These are phyloP conservation scores for Nothura maculosa DNA, from an alignment of 2,797 vertebrate genomes.

Conservation along the genomic window DNA sequence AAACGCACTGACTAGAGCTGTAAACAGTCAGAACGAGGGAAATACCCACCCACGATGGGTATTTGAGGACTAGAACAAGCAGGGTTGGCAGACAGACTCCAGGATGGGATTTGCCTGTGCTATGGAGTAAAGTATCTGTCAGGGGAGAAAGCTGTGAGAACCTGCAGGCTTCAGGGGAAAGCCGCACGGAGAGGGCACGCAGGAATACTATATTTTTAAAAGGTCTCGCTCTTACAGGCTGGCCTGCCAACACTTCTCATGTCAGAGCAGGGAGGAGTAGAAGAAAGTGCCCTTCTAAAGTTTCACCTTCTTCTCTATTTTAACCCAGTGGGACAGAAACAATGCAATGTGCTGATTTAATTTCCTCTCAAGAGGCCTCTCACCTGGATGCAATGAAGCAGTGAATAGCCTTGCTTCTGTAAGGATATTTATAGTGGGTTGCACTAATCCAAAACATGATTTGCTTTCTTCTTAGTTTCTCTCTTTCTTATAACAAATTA, in stretches of 20 bases:
- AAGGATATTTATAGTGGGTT: conserved; percentile 1
- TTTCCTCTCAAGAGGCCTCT: conserved; percentile 38
- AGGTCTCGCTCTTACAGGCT: neutral
- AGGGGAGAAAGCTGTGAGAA: neutral
- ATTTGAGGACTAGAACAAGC: neutral
- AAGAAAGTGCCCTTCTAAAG: conserved; percentile 12
- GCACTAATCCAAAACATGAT: neutral
- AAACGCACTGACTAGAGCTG: neutral
- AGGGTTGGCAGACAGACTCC: neutral
- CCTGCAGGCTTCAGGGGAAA: neutral
- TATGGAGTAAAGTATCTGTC: neutral
- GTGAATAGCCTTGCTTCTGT: neutral
- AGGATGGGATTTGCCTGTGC: neutral
- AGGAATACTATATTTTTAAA: neutral
- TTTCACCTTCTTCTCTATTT: conserved; percentile 27
- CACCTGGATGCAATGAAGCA: conserved; percentile 49
- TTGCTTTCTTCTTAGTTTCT: neutral
- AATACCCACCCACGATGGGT: neutral
- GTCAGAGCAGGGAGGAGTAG: neutral
- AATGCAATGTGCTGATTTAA: conserved; percentile 26
- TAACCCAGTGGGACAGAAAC: conserved; percentile 43
- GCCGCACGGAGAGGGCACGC: neutral
- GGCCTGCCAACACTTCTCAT: neutral
- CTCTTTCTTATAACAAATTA: neutral
- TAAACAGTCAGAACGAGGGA: neutral